Evolutionary conservation across 1,140 invertebrate species (phyloP).

Genomic region (Drosophila lowei): DNA sequence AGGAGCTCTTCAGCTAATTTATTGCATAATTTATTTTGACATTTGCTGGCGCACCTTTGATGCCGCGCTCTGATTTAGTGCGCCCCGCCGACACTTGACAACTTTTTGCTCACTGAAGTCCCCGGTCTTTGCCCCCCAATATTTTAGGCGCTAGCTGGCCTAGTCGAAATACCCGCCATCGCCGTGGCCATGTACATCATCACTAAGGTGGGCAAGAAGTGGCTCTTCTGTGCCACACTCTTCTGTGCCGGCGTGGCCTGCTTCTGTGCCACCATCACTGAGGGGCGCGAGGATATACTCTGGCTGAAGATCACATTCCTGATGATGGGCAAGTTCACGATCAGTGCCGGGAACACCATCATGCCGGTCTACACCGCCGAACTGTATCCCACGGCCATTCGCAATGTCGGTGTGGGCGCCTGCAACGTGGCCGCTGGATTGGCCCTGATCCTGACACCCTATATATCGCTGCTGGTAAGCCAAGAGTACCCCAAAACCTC

Average conservation of each 20-base stretch:
- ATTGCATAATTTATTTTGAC: constrained; percentile 78
- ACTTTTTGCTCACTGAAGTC: constrained; percentile 23
- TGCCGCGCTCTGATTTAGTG: constrained; percentile 68
- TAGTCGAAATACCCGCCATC: constrained; percentile 89
- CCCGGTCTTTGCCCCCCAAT: not conserved
- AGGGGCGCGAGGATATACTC: constrained; percentile 83
- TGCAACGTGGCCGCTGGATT: constrained; percentile 88
- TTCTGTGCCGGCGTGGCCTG: constrained; percentile 87
- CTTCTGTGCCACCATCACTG: constrained; percentile 85
- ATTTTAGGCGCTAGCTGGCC: constrained; percentile 85
- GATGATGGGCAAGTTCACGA: constrained; percentile 88
- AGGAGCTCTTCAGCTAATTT: constrained; percentile 55
- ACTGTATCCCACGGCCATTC: constrained; percentile 88
- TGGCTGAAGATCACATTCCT: constrained; percentile 86
- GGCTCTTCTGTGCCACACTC: constrained; percentile 87
- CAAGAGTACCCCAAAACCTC: not conserved
- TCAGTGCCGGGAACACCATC: constrained; percentile 88
- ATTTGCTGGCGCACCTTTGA: constrained; percentile 65
- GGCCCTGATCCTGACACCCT: constrained; percentile 88
- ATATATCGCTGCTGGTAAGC: constrained; percentile 88
- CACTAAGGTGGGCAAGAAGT: constrained; percentile 87
- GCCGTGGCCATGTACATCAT: constrained; percentile 88
- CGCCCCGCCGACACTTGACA: constrained; percentile 53
- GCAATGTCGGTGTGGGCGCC: constrained; percentile 89
- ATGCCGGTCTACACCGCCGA: constrained; percentile 90